These are phyloP conservation scores for Tolypeutes matacus DNA, from an alignment of 2,797 vertebrate species.

Conservation along the genomic window DNA sequence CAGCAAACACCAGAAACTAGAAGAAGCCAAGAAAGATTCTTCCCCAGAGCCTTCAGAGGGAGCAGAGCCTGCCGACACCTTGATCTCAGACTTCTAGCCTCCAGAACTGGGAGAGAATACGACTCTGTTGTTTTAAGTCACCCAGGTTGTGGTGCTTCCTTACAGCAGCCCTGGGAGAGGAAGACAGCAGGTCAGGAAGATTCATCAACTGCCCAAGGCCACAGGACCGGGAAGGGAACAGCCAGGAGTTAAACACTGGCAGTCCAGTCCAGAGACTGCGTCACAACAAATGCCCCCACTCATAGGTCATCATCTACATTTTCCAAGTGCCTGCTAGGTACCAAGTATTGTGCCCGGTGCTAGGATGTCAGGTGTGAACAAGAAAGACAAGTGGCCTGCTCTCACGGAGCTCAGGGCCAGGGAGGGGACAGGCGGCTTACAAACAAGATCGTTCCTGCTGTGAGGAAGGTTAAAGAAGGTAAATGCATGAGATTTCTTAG, in stretches of 20 bases:
- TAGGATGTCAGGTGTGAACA: neutral
- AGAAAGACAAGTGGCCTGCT: neutral
- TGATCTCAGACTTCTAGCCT: too few relatives aligned
- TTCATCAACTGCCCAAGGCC: neutral
- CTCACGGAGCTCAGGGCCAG: neutral
- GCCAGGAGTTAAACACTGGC: neutral
- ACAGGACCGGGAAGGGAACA: neutral
- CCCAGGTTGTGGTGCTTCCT: too few relatives aligned
- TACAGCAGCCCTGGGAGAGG: too few relatives aligned
- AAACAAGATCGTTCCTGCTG: neutral
- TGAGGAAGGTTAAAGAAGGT: neutral
- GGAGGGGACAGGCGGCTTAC: neutral
- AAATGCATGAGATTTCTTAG: neutral
- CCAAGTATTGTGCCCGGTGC: neutral
- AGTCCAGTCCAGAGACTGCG: neutral
- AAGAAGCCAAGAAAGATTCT: too few relatives aligned
- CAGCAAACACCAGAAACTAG: too few relatives aligned
- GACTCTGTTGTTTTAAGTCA: too few relatives aligned
- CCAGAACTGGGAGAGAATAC: too few relatives aligned
- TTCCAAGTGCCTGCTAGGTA: neutral
- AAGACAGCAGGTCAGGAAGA: neutral
- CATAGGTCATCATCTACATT: fast-evolving
- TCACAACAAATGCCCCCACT: neutral
- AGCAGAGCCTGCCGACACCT: too few relatives aligned
- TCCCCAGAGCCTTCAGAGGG: too few relatives aligned